phyloP scores from a whole-genome alignment of 1,140 invertebrate species.

The Streblospio benedicti region DNA sequence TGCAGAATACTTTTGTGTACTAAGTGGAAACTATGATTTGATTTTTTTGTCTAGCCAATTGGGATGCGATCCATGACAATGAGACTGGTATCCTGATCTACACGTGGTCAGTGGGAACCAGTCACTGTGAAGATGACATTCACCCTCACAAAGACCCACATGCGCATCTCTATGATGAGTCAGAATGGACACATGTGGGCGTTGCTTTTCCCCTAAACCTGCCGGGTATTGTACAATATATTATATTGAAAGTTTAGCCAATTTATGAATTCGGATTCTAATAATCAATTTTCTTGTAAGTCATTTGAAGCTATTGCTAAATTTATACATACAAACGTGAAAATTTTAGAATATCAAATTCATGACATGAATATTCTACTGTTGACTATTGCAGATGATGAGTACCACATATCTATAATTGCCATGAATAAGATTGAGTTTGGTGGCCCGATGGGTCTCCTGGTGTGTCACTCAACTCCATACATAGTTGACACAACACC shows the following conservation, averaged over 20 bases:
- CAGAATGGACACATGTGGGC: slow-evolving; percentile 4
- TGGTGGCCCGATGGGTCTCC: not conserved
- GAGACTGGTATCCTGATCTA: slow-evolving; percentile 2
- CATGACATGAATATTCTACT: no score
- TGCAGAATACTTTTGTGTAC: no score
- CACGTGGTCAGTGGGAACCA: not conserved
- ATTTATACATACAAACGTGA: no score
- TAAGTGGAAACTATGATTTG: no score
- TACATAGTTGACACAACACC: not conserved
- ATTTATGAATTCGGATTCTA: no score
- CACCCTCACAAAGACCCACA: slow-evolving; percentile 2
- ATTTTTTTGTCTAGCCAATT: not conserved
- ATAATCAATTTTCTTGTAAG: no score
- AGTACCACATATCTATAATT: no score
- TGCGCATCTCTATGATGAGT: not conserved
- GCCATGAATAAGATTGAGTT: slow-evolving; percentile 3
- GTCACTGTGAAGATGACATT: not conserved
- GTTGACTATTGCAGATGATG: no score
- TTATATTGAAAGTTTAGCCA: no score
- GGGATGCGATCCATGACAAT: slow-evolving; percentile 5
- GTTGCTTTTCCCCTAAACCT: not conserved
- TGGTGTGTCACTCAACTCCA: not conserved
- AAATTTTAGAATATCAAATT: no score
- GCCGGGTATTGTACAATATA: not conserved
- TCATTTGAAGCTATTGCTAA: no score